These are phyloP conservation scores for Periplaneta americana DNA, from an alignment of 1,140 invertebrate genomes.

Conservation along the genomic window DNA sequence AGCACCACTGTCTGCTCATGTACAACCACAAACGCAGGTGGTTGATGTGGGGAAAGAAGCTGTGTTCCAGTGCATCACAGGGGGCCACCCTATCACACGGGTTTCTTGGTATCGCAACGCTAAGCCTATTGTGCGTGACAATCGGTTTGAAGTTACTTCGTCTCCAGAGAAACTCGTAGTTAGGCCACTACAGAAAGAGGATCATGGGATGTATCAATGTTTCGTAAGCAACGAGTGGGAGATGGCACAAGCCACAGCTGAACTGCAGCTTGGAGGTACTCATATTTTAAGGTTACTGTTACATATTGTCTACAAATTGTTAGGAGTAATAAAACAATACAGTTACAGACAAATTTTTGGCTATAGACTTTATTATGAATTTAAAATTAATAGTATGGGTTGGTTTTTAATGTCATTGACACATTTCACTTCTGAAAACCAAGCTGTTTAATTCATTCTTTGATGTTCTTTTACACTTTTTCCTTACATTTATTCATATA, in stretches of 20 bases:
- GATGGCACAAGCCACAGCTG: conserved; percentile 75
- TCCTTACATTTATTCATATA: too few species aligned
- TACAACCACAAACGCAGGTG: conserved; percentile 65
- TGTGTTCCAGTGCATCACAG: conserved; percentile 78
- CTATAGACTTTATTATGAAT: too few species aligned
- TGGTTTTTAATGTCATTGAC: too few species aligned
- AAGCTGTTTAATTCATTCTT: too few species aligned
- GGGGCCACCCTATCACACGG: conserved; percentile 72
- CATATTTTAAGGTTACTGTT: too few species aligned
- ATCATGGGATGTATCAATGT: conserved; percentile 87
- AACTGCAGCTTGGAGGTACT: conserved; percentile 80
- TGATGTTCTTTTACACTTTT: too few species aligned
- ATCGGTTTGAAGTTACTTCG: conserved; percentile 23
- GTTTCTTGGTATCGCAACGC: conserved; percentile 83
- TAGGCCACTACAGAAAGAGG: conserved; percentile 63
- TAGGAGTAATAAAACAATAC: too few species aligned
- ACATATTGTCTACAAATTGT: too few species aligned
- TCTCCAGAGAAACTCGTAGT: conserved; percentile 47
- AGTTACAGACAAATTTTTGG: too few species aligned
- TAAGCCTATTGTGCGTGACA: conserved; percentile 44
- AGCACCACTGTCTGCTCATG: conserved; percentile 66
- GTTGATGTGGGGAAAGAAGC: conserved; percentile 78
- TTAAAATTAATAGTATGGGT: too few species aligned
- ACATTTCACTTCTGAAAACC: too few species aligned
- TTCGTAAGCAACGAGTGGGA: conserved; percentile 80